Evolutionary conservation across 1,140 invertebrate genomes (phyloP).

Genomic region (Alviniconcha marisindica): DNA sequence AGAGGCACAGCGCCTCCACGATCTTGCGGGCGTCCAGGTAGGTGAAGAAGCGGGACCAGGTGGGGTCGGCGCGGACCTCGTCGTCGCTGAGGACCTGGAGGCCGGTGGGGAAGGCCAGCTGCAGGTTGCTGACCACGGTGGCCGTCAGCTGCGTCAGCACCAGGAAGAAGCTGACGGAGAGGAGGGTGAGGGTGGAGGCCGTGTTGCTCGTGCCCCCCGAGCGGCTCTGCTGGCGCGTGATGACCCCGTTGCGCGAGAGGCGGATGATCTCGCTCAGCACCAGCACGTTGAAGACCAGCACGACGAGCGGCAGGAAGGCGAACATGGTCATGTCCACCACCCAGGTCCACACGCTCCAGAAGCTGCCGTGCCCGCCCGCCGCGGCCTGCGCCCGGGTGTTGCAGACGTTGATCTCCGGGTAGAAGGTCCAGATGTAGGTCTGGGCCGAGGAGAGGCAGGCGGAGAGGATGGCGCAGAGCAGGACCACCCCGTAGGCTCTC

Average conservation of each 20-base stretch:
- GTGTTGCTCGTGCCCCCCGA: slow-evolving; percentile 44
- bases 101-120: slow-evolving; percentile 46
- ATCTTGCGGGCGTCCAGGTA: slow-evolving; percentile 62
- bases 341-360: slow-evolving; percentile 64
- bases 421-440: slow-evolving; percentile 66
- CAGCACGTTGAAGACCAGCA: slow-evolving; percentile 63
- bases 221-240: slow-evolving; percentile 44
- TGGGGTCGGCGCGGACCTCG: slow-evolving; percentile 49
- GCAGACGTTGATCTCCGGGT: slow-evolving; percentile 50
- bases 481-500: slow-evolving; percentile 56
- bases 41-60: slow-evolving; percentile 60
- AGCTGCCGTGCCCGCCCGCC: slow-evolving; percentile 47
- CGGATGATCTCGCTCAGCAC: slow-evolving; percentile 62
- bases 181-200: slow-evolving; percentile 66
- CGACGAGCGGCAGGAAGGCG: slow-evolving; percentile 60
- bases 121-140: slow-evolving; percentile 59
- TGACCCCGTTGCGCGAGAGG: slow-evolving; percentile 52
- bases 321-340: slow-evolving; percentile 62
- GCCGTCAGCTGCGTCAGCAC: slow-evolving; percentile 67
- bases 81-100: slow-evolving; percentile 41
- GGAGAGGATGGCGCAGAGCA: slow-evolving; percentile 51
- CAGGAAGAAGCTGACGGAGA: slow-evolving; percentile 67
- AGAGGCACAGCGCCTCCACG: slow-evolving; percentile 66
- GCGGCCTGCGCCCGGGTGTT: slow-evolving; percentile 49
- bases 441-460: slow-evolving; percentile 57